Conservation (phyloP, 2,113 vertebrate genomes). For the Ailuropoda melanoleuca region DNA sequence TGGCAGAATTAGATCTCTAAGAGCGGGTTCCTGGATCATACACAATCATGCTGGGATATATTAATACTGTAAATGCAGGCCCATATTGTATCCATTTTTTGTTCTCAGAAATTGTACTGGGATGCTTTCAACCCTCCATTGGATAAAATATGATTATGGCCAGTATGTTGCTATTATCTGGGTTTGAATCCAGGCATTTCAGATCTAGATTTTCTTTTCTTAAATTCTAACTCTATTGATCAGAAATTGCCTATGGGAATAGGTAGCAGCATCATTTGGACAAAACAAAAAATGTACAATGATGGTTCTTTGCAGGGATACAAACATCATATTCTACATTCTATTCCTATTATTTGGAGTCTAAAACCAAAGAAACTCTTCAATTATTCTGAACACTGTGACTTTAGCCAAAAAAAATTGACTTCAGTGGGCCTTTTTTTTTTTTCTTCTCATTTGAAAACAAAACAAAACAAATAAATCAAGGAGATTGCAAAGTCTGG, state of each 20-base stretch:
- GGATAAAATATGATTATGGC: background rate
- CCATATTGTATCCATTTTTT: background rate
- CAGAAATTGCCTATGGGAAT: background rate
- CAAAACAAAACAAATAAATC: background rate
- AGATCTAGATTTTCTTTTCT: background rate
- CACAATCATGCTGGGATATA: background rate
- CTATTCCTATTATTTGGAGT: background rate
- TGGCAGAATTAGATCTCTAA: background rate
- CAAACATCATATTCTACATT: background rate
- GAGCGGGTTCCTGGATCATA: background rate
- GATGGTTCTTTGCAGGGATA: background rate
- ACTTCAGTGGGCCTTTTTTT: background rate
- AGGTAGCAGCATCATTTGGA: background rate
- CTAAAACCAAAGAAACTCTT: slow-evolving; percentile 18
- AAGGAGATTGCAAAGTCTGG: background rate
- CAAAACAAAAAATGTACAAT: background rate
- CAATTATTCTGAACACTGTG: background rate
- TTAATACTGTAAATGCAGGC: background rate
- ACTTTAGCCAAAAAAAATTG: background rate
- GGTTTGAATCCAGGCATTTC: background rate
- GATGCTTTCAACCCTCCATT: background rate
- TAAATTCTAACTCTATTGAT: background rate
- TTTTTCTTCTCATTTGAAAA: background rate
- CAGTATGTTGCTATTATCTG: background rate
- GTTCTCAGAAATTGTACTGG: background rate